Evolutionary conservation across 1,140 invertebrate species (phyloP).

Genomic region (Theocolax elegans): DNA sequence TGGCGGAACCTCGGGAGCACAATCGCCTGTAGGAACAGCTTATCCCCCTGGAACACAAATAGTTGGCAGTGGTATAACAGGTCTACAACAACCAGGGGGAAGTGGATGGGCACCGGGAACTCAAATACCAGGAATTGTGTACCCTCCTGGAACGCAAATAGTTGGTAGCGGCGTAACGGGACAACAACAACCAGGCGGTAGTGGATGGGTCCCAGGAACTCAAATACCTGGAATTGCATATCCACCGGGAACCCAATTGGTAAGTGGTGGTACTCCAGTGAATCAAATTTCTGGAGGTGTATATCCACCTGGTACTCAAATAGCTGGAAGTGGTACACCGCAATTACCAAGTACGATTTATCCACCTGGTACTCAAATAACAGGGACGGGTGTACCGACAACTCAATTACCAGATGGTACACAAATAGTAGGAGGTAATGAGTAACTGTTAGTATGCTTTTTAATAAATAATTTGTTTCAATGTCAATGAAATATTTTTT

Average conservation of each 20-base stretch:
- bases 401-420: too few relatives aligned
- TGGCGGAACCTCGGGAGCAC: background rate
- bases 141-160: constrained; percentile 1
- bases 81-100: background rate
- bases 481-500: too few relatives aligned
- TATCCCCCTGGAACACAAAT: background rate
- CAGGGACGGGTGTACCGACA: background rate
- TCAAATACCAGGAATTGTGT: background rate
- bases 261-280: background rate
- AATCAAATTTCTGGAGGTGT: background rate
- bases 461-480: too few relatives aligned
- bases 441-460: too few relatives aligned
- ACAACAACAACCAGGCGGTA: too few relatives aligned
- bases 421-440: background rate
- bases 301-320: constrained; percentile 15
- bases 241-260: background rate
- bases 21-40: background rate
- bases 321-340: background rate
- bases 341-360: background rate
- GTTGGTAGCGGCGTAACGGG: too few relatives aligned
- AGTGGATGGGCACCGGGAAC: background rate
- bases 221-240: constrained; percentile 9
- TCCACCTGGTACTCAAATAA: background rate
- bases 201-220: background rate
- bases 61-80: background rate